Percentiles rank a stretch among this genome's conserved stretches.
phyloP scores from a whole-genome alignment of 2,797 vertebrate species.

The Pagetopsis macropterus region DNA sequence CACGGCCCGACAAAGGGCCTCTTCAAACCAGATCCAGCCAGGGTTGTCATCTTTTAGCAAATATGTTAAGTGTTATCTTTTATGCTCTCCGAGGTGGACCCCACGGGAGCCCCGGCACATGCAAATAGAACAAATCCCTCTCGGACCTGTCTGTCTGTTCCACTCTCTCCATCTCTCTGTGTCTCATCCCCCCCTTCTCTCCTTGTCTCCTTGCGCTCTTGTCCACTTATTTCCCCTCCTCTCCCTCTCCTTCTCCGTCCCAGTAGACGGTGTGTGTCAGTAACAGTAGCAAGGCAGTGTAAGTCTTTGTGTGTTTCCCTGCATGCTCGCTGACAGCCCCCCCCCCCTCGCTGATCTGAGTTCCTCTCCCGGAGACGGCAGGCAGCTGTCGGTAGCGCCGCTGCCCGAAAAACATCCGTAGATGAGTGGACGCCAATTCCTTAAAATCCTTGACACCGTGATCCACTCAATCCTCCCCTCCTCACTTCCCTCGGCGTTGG shows the following conservation, averaged over 20 bases:
- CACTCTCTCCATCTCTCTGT: slow-evolving; percentile 81
- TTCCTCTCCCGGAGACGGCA: slow-evolving; percentile 89
- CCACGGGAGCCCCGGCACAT: slow-evolving; percentile 92
- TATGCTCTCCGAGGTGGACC: slow-evolving; percentile 89
- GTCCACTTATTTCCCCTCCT: slow-evolving; percentile 66
- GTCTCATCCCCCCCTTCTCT: slow-evolving; percentile 35
- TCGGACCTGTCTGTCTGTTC: slow-evolving; percentile 84
- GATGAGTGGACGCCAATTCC: slow-evolving; percentile 92
- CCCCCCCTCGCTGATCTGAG: slow-evolving; percentile 89
- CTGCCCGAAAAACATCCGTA: slow-evolving; percentile 89
- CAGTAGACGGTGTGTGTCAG: slow-evolving; percentile 72
- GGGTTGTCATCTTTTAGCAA: slow-evolving; percentile 98
- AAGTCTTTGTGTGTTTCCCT: slow-evolving; percentile 68
- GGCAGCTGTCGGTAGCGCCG: slow-evolving; percentile 90
- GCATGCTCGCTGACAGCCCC: slow-evolving; percentile 58
- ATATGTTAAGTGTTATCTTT: slow-evolving; percentile 99
- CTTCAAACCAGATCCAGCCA: slow-evolving; percentile 92
- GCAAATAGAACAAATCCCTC: slow-evolving; percentile 97
- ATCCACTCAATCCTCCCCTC: slow-evolving; percentile 73
- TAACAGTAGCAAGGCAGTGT: slow-evolving; percentile 62
- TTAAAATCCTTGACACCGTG: slow-evolving; percentile 86
- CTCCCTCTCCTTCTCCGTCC: slow-evolving; percentile 73
- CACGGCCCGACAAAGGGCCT: slow-evolving; percentile 90
- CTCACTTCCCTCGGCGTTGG: slow-evolving; percentile 10
- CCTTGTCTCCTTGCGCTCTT: slow-evolving; percentile 68